Conservation (phyloP, 2,888 invertebrate species). For the Dorcus parallelipipedus region DNA sequence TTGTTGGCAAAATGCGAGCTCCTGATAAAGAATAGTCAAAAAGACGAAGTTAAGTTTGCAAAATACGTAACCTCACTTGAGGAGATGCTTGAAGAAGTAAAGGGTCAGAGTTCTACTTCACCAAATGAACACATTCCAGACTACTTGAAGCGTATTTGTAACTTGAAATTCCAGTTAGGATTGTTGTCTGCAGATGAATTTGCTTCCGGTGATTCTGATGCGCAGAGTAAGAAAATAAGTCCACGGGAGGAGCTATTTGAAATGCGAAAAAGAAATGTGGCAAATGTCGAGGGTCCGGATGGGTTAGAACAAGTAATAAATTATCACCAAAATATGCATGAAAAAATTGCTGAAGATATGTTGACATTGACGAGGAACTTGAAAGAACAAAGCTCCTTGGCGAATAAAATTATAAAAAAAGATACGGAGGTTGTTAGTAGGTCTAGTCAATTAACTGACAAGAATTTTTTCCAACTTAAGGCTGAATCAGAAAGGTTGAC, state of each 20-base stretch:
- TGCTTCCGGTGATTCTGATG: constrained; percentile 54
- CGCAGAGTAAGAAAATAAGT: constrained; percentile 15
- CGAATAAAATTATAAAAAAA: constrained; percentile 83
- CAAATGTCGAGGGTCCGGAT: constrained; percentile 50
- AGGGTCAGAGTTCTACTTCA: constrained; percentile 50
- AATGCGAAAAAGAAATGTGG: constrained; percentile 55
- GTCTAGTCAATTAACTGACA: constrained; percentile 75
- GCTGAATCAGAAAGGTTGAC: constrained; percentile 78
- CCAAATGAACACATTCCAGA: constrained; percentile 29
- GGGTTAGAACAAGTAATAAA: constrained; percentile 81
- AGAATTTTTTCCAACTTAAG: constrained; percentile 72
- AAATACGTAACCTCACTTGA: constrained; percentile 78
- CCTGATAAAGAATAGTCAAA: constrained; percentile 68
- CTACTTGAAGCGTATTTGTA: constrained; percentile 55
- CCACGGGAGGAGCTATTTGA: constrained; percentile 37
- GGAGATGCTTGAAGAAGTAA: constrained; percentile 72
- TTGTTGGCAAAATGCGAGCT: constrained; percentile 78
- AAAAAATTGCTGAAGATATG: constrained; percentile 92
- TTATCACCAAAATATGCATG: constrained; percentile 86
- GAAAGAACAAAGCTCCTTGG: constrained; percentile 86
- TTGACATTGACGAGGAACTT: constrained; percentile 80
- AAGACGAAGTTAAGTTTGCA: constrained; percentile 74
- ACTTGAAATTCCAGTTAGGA: constrained; percentile 67
- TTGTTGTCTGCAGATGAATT: constrained; percentile 64
- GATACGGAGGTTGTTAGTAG: constrained; percentile 80